Conservation (phyloP, 35 echinoderm and acorn worm genomes). For the Apostichopus parvimensis region DNA sequence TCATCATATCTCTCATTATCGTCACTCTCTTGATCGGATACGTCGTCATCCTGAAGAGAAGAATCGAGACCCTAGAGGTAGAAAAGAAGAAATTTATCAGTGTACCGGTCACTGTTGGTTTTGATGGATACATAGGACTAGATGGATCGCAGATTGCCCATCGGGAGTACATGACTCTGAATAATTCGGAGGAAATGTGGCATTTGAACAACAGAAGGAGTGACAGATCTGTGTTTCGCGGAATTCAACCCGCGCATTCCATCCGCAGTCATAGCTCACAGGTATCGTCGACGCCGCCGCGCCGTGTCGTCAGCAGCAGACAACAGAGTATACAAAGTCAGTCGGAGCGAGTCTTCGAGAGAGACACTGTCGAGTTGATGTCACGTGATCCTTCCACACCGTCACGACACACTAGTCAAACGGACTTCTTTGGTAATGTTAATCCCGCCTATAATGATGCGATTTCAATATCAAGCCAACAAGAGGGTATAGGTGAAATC, state of each 20-base stretch:
- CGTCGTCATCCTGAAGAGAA: slow-evolving; percentile 65
- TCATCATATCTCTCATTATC: slow-evolving; percentile 69
- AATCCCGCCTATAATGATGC: slow-evolving; percentile 13
- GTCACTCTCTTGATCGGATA: slow-evolving; percentile 79
- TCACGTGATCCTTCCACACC: background rate
- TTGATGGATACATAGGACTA: slow-evolving; percentile 91
- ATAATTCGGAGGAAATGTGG: slow-evolving; percentile 86
- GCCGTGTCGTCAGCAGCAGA: background rate
- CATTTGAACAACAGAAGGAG: slow-evolving; percentile 56
- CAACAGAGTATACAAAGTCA: slow-evolving; percentile 36
- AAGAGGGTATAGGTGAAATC: slow-evolving; percentile 15
- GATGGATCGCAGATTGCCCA: slow-evolving; percentile 90
- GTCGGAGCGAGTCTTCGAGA: slow-evolving; percentile 11
- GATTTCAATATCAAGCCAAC: background rate
- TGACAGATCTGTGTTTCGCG: slow-evolving; percentile 56
- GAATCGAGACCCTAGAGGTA: slow-evolving; percentile 60
- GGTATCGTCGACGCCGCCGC: background rate
- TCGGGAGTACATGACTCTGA: slow-evolving; percentile 90
- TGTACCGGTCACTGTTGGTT: slow-evolving; percentile 60
- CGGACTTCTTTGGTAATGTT: slow-evolving; percentile 29
- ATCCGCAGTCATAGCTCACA: slow-evolving; percentile 14
- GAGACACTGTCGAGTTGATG: slow-evolving; percentile 19
- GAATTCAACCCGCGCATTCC: slow-evolving; percentile 45
- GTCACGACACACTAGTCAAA: background rate
- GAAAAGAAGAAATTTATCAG: slow-evolving; percentile 63